phyloP scores from a whole-genome alignment of 2,888 invertebrate genomes.

The Philereme vetulata region DNA sequence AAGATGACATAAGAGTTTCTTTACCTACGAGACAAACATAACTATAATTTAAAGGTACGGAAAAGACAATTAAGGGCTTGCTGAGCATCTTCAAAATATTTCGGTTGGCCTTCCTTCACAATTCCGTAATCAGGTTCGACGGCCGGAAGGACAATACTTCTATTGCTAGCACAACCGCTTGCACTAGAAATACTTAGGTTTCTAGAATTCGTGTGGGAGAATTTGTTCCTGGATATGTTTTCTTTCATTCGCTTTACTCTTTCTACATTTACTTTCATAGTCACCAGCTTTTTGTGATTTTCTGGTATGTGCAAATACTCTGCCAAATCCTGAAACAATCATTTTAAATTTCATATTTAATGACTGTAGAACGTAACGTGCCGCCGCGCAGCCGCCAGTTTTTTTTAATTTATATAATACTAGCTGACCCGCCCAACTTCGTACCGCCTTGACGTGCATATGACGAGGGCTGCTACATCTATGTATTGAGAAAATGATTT shows the following conservation, averaged over 20 bases:
- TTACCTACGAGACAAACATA: neutral
- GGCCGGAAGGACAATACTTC: slow-evolving; percentile 52
- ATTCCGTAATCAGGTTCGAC: slow-evolving; percentile 76
- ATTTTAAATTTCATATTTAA: no score
- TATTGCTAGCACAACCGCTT: slow-evolving; percentile 30
- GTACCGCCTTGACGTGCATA: no score
- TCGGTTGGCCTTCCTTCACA: slow-evolving; percentile 60
- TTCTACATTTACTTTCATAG: slow-evolving; percentile 65
- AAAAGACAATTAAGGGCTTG: slow-evolving; percentile 74
- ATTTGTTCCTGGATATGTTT: slow-evolving; percentile 54
- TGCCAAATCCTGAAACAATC: slow-evolving; percentile 62
- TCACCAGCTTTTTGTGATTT: slow-evolving; percentile 65
- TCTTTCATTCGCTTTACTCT: slow-evolving; percentile 65
- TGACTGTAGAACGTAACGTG: no score
- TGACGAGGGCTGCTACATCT: no score
- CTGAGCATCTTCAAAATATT: slow-evolving; percentile 71
- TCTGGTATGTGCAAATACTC: slow-evolving; percentile 63
- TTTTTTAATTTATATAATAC: no score
- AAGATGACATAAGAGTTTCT: neutral
- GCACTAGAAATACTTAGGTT: slow-evolving; percentile 47
- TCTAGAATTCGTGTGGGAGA: slow-evolving; percentile 54
- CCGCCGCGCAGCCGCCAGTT: no score
- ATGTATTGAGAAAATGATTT: no score
- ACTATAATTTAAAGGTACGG: slow-evolving; percentile 64
- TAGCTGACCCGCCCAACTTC: no score